These are phyloP conservation scores for Protaetia brevitarsis DNA, from an alignment of 1,140 invertebrate genomes.

Conservation along the genomic window DNA sequence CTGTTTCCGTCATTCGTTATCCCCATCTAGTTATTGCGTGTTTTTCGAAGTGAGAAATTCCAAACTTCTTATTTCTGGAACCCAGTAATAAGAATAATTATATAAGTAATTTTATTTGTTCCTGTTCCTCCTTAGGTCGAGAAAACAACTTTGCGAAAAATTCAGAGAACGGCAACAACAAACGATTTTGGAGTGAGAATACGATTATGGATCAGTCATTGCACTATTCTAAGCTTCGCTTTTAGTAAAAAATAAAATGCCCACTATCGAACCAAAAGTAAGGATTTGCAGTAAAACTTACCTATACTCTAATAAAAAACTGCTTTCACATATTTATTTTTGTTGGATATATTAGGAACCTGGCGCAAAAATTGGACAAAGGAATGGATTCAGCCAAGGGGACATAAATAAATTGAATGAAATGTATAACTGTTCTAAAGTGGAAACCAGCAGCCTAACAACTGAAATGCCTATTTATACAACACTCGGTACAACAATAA, in stretches of 20 bases:
- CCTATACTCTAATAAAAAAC: too few relatives aligned
- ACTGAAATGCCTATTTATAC: slow-evolving; percentile 8
- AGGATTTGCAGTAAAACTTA: too few relatives aligned
- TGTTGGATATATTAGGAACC: too few relatives aligned
- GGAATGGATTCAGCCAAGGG: slow-evolving; percentile 66
- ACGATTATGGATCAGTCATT: slow-evolving; percentile 81
- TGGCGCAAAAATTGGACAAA: slow-evolving; percentile 58
- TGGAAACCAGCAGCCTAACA: background rate
- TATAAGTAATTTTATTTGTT: too few relatives aligned
- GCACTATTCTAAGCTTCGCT: slow-evolving; percentile 76
- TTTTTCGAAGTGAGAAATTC: too few relatives aligned
- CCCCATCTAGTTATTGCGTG: too few relatives aligned
- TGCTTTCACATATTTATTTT: too few relatives aligned
- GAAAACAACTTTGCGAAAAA: slow-evolving; percentile 70
- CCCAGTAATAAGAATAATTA: too few relatives aligned
- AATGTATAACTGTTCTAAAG: slow-evolving; percentile 66
- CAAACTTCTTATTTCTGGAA: too few relatives aligned
- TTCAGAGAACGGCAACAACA: slow-evolving; percentile 52
- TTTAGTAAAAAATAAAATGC: slow-evolving; percentile 71
- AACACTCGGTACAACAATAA: background rate
- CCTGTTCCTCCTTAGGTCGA: slow-evolving; percentile 49
- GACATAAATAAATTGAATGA: slow-evolving; percentile 71
- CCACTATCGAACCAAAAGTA: slow-evolving; percentile 55
- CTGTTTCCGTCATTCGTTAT: too few relatives aligned
- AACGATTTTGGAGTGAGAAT: slow-evolving; percentile 64